These are phyloP conservation scores for Plagodis dolabraria DNA, from an alignment of 2,888 invertebrate species.

Conservation along the genomic window DNA sequence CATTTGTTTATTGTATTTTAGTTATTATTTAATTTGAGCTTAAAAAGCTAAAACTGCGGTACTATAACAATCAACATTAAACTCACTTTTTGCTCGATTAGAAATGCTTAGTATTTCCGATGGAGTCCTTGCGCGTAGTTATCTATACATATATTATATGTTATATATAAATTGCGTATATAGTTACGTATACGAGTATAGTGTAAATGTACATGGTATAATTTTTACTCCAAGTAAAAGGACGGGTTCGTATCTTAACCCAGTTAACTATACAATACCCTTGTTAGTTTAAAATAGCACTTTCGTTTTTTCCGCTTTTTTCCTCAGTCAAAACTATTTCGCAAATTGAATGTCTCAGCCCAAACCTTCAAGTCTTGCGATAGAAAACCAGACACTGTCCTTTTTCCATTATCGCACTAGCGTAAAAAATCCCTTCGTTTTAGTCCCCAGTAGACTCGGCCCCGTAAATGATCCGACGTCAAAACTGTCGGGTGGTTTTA, in stretches of 20 bases:
- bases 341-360: slow-evolving; percentile 27
- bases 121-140: no score
- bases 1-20: no score
- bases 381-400: slow-evolving; percentile 29
- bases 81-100: no score
- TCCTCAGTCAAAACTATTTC: slow-evolving; percentile 23
- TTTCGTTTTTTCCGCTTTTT: slow-evolving; percentile 16
- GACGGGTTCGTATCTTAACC: slow-evolving; percentile 5
- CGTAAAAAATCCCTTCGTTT: slow-evolving; percentile 36
- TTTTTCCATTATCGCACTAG: slow-evolving; percentile 28
- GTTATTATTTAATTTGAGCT: no score
- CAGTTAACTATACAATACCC: slow-evolving; percentile 16
- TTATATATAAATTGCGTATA: no score
- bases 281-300: slow-evolving; percentile 15
- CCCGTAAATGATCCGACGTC: slow-evolving; percentile 46
- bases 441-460: slow-evolving; percentile 30
- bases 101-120: no score
- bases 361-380: slow-evolving; percentile 15
- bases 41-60: no score
- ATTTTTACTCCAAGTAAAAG: slow-evolving; percentile 2
- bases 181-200: no score
- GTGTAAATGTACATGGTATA: not conserved
- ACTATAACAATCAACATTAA: no score
- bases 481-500: slow-evolving; percentile 51
- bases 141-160: no score